phyloP scores from a whole-genome alignment of 2,888 invertebrate genomes.

The Drosophila seclusa region DNA sequence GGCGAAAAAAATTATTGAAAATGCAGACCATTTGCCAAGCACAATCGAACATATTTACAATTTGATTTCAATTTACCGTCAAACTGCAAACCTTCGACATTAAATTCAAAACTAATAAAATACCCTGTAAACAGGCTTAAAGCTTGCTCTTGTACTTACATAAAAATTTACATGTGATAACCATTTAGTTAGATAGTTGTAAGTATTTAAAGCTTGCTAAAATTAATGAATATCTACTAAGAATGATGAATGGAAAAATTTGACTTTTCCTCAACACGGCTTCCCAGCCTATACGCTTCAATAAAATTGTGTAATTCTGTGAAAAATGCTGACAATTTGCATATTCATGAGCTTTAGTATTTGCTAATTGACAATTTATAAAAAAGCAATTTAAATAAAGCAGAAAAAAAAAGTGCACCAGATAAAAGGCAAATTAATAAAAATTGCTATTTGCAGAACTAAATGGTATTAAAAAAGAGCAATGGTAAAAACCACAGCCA shows the following conservation, averaged over 20 bases:
- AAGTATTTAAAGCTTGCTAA: background rate
- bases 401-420: slow-evolving; percentile 31
- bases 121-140: background rate
- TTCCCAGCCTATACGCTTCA: slow-evolving; percentile 23
- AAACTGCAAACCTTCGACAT: background rate
- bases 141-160: too few relatives aligned
- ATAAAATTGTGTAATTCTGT: slow-evolving; percentile 7
- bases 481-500: slow-evolving; percentile 40
- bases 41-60: slow-evolving; percentile 38
- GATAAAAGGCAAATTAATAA: slow-evolving; percentile 68
- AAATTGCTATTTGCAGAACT: slow-evolving; percentile 44
- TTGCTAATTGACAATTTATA: slow-evolving; percentile 74
- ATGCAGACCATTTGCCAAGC: slow-evolving; percentile 32
- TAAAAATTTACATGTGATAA: background rate
- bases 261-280: background rate
- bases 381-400: slow-evolving; percentile 48
- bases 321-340: slow-evolving; percentile 59
- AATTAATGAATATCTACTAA: background rate
- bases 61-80: slow-evolving; percentile 45
- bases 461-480: slow-evolving; percentile 4
- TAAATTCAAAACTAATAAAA: background rate
- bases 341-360: slow-evolving; percentile 77
- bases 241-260: background rate
- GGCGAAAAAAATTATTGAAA: slow-evolving; percentile 26
- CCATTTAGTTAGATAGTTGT: background rate